Evolutionary conservation across 2,888 invertebrate genomes (phyloP).

Genomic region (Charanyca ferruginea): DNA sequence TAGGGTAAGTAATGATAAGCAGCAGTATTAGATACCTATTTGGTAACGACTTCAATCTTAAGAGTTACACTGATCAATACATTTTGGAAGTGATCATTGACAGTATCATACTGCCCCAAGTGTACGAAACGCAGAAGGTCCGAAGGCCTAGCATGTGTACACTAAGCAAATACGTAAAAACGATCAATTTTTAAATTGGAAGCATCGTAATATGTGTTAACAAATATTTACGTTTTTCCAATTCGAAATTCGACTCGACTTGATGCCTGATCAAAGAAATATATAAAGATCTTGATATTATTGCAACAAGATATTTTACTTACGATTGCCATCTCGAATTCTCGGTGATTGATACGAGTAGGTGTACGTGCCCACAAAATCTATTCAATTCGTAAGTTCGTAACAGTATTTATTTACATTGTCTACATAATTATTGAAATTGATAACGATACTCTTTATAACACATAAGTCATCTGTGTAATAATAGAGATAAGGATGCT

Average conservation of each 20-base stretch:
- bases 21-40: too few relatives aligned
- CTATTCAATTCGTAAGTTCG: background rate
- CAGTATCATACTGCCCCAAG: too few relatives aligned
- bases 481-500: slow-evolving; percentile 18
- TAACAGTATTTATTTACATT: background rate
- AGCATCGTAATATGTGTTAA: too few relatives aligned
- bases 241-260: background rate
- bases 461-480: slow-evolving; percentile 9
- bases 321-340: too few relatives aligned
- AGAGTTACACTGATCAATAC: too few relatives aligned
- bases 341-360: too few relatives aligned
- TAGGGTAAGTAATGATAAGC: too few relatives aligned
- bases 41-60: too few relatives aligned
- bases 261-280: background rate
- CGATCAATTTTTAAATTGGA: background rate
- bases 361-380: background rate
- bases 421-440: slow-evolving; percentile 10
- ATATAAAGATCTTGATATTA: background rate
- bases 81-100: too few relatives aligned
- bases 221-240: background rate
- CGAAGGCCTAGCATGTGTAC: too few relatives aligned
- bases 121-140: too few relatives aligned
- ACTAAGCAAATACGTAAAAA: background rate
- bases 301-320: background rate
- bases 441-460: slow-evolving; percentile 13